Base-by-base conservation (phyloP, 2,888 invertebrate genomes). In the Phorcus lineatus region DNA sequence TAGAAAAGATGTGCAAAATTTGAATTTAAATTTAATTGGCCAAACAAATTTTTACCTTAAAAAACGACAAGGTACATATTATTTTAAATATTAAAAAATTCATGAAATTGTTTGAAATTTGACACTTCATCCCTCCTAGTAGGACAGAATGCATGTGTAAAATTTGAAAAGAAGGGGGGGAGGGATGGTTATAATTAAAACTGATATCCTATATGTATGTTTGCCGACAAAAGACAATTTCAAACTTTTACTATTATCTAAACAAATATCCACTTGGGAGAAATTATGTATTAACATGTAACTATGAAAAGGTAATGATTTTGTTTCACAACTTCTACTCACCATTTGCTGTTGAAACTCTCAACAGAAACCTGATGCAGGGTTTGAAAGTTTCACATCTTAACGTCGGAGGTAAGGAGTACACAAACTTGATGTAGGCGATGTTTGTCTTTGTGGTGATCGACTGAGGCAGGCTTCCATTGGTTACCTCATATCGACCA, bases 401-500 rank as follows among this genome's bases (percentile, higher is more conserved):
- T 1, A 11, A 47, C 1, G 9, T 13, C 36, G 2, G 0, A 0
- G 28, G 17, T 57, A 24, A 2, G 24, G 9, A n/a, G 74, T 7
- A 19, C 40, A 31, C 82, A 6, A 77, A 67, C 6, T 67, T 66
- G 24, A 99, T 95, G 90, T 95, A 96, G 91, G 98, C 95, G 92
- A 96, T 95, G 89, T 96, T 96, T 82, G 95, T 94, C 0, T 96
- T 96, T 3, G 97, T 96, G 3, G 97, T 96, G 16, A 92, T 81
- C 11, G 91, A 91, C 78, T 98, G 97, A 0, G 97, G 97, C 88
- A 97, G 94, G 0, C 98, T 97, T 81, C 95, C 95, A 92, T 99
- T 99, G 89, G 95, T 94, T 75, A 98, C 95, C 79, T 94, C 94
- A 92, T 97, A 96, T 0, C 94, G 94, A 24, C 96, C 95, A 62